Conservation (phyloP, 1,140 invertebrate species). For the Apis laboriosa region DNA sequence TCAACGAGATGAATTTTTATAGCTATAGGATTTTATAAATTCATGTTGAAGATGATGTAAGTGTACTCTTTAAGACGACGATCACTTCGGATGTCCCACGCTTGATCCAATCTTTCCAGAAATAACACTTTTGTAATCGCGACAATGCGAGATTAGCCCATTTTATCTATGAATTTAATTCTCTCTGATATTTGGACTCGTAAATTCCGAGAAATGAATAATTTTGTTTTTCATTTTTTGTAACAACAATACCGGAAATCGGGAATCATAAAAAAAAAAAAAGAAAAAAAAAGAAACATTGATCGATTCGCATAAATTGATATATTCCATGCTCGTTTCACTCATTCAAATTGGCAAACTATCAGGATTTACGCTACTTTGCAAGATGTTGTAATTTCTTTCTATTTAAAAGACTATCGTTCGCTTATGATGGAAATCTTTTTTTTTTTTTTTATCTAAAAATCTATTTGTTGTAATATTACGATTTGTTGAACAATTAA, state of each 20-base stretch:
- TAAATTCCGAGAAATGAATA: neutral
- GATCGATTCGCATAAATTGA: neutral
- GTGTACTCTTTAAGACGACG: slow-evolving; percentile 18
- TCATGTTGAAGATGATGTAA: slow-evolving; percentile 28
- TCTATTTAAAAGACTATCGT: neutral
- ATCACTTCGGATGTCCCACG: slow-evolving; percentile 12
- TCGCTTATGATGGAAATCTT: neutral
- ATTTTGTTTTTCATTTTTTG: neutral
- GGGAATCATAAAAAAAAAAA: neutral
- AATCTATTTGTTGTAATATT: slow-evolving; percentile 8
- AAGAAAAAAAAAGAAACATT: neutral
- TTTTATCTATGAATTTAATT: neutral
- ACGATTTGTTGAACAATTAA: slow-evolving; percentile 2
- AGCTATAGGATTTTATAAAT: neutral
- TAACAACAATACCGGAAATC: neutral
- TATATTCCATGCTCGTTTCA: neutral
- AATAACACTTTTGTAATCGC: slow-evolving; percentile 36
- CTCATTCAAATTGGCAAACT: slow-evolving; percentile 14
- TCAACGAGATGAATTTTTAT: neutral
- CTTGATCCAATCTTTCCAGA: slow-evolving; percentile 36
- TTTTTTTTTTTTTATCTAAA: slow-evolving; percentile 10
- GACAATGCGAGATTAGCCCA: no score
- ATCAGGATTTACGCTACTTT: slow-evolving; percentile 6
- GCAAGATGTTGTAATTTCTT: neutral
- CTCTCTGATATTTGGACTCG: no score